A percentile compares a stretch with the other conserved stretches of the same genome.
Conservation (phyloP, 1,140 invertebrate genomes). For the Hyles euphorbiae region DNA sequence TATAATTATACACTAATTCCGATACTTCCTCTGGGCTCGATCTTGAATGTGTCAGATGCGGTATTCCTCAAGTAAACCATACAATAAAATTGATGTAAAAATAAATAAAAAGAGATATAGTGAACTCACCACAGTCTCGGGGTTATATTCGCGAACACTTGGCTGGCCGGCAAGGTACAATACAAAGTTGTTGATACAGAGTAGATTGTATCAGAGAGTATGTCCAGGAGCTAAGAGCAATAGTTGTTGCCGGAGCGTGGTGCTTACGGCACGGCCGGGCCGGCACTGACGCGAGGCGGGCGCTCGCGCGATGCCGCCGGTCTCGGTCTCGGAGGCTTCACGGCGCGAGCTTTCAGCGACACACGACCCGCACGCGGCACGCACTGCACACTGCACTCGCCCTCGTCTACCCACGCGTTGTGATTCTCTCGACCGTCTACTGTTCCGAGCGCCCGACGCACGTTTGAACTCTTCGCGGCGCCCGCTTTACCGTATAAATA, state of each 20-base stretch:
- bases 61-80: too few species aligned
- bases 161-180: constrained; percentile 18
- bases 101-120: not conserved
- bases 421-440: constrained; percentile 69
- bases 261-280: constrained; percentile 69
- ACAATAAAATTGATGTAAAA: not conserved
- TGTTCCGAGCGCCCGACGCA: constrained; percentile 67
- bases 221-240: constrained; percentile 42
- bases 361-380: constrained; percentile 70
- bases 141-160: constrained; percentile 23
- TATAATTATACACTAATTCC: too few species aligned
- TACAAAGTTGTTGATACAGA: constrained; percentile 30
- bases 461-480: constrained; percentile 71
- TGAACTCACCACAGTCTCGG: constrained; percentile 30
- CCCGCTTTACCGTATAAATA: constrained; percentile 73
- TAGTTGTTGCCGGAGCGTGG: constrained; percentile 50
- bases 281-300: constrained; percentile 66
- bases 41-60: too few species aligned
- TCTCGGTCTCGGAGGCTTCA: constrained; percentile 55
- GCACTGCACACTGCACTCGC: constrained; percentile 74
- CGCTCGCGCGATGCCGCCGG: constrained; percentile 58
- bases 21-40: too few species aligned
- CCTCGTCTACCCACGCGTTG: constrained; percentile 64
- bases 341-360: constrained; percentile 71
- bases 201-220: constrained; percentile 37